phyloP scores from a whole-genome alignment of 2,888 invertebrate species.

The Eristalis intricaria region DNA sequence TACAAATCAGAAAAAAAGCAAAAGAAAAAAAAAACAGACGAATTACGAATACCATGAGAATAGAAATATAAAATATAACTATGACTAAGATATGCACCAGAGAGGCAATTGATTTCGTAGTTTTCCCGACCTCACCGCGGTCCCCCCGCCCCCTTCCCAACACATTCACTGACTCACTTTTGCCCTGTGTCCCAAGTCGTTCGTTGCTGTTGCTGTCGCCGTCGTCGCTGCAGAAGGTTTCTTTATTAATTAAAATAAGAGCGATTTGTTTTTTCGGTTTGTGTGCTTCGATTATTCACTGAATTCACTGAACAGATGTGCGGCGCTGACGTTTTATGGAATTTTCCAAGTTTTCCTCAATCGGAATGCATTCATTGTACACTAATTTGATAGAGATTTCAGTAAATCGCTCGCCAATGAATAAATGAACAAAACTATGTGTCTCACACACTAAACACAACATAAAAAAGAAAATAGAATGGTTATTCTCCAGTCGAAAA shows the following conservation, averaged over 20 bases:
- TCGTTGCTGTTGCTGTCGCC: conserved; percentile 4
- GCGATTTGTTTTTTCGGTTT: conserved; percentile 23
- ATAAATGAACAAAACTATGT: conserved; percentile 47
- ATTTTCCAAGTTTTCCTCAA: conserved; percentile 52
- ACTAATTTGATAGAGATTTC: conserved; percentile 36
- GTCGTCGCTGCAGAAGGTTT: conserved; percentile 48
- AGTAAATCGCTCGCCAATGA: conserved; percentile 21
- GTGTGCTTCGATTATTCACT: conserved; percentile 49
- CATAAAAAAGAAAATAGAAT: conserved; percentile 62
- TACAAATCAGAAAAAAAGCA: not conserved
- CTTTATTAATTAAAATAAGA: conserved; percentile 53
- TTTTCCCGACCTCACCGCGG: conserved; percentile 15
- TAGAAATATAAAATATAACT: conserved; percentile 56
- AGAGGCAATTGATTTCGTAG: conserved; percentile 67
- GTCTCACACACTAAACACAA: conserved; percentile 63
- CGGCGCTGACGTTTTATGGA: conserved; percentile 60
- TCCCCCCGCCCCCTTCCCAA: conserved; percentile 13
- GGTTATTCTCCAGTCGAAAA: conserved; percentile 64
- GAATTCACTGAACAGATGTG: conserved; percentile 53
- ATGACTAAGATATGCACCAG: conserved; percentile 66
- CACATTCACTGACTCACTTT: conserved; percentile 63
- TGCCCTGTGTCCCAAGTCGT: conserved; percentile 39
- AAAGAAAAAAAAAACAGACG: not conserved
- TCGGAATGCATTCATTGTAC: conserved; percentile 50
- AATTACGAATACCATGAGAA: conserved; percentile 52